phyloP scores from a whole-genome alignment of 2,113 vertebrate species.

The Nipponia nippon region DNA sequence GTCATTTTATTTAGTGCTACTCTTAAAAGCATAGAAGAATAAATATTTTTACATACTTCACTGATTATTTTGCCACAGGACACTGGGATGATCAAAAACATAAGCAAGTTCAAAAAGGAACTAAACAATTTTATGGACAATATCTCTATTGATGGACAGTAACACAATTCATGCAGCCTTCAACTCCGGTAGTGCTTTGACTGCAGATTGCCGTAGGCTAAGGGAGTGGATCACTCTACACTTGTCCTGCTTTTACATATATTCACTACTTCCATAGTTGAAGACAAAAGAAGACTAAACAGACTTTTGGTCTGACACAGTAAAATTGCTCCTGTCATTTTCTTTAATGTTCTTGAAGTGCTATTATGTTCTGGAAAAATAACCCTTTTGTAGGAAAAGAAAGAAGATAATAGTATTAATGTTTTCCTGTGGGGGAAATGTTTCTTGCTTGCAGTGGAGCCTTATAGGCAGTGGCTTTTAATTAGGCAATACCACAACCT shows the following conservation, averaged over 20 bases:
- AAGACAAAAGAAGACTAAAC: neutral
- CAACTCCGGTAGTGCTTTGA: neutral
- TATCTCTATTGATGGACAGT: neutral
- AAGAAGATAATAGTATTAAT: neutral
- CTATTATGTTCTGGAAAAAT: neutral
- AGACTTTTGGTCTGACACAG: neutral
- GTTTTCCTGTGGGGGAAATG: neutral
- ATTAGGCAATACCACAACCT: neutral
- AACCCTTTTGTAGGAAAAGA: neutral
- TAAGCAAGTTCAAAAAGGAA: neutral
- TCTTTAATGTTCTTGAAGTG: neutral
- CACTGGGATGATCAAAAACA: neutral
- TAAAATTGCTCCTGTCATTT: neutral
- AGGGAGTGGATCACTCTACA: neutral
- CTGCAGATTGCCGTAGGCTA: neutral
- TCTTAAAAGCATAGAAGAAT: neutral
- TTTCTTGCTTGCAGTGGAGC: neutral
- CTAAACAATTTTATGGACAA: neutral
- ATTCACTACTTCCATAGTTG: neutral
- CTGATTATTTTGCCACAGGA: neutral
- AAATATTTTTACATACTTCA: neutral
- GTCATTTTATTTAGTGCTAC: neutral
- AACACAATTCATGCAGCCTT: neutral
- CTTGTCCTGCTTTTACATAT: neutral
- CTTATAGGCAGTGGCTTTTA: neutral